These are phyloP conservation scores for Festucalex cinctus DNA, from an alignment of 2,113 vertebrate species.

Conservation along the genomic window DNA sequence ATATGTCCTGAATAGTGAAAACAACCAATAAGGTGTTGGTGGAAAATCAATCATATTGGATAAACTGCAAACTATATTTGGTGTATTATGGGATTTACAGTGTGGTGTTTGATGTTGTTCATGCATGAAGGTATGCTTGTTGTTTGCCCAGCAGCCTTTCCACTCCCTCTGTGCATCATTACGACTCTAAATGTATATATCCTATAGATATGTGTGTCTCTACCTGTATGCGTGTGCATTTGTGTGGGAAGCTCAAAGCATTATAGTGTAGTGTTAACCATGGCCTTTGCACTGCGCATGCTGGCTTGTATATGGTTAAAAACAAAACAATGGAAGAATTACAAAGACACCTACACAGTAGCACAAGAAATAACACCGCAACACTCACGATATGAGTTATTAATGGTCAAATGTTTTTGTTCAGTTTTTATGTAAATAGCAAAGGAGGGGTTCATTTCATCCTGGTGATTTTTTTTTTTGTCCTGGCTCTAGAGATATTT, in stretches of 20 bases:
- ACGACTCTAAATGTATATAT: slow-evolving; percentile 15
- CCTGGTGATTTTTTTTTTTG: too few species aligned
- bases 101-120: slow-evolving; percentile 22
- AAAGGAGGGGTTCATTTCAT: background rate
- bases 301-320: background rate
- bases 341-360: background rate
- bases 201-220: background rate
- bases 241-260: slow-evolving; percentile 1
- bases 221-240: background rate
- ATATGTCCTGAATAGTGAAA: background rate
- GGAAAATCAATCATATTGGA: background rate
- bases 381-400: background rate
- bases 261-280: slow-evolving; percentile 3
- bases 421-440: background rate
- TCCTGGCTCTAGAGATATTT: too few species aligned
- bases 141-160: slow-evolving; percentile 32
- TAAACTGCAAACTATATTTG: background rate
- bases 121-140: slow-evolving; percentile 33
- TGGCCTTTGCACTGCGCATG: background rate
- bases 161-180: slow-evolving; percentile 47
- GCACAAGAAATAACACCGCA: background rate
- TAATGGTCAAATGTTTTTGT: background rate
- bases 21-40: background rate
- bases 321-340: background rate
- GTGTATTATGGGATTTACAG: background rate